A percentile compares a stretch with the other conserved stretches of the same genome.
Evolutionary conservation across 2,113 vertebrate genomes (phyloP).

Genomic region (Mirounga angustirostris): DNA sequence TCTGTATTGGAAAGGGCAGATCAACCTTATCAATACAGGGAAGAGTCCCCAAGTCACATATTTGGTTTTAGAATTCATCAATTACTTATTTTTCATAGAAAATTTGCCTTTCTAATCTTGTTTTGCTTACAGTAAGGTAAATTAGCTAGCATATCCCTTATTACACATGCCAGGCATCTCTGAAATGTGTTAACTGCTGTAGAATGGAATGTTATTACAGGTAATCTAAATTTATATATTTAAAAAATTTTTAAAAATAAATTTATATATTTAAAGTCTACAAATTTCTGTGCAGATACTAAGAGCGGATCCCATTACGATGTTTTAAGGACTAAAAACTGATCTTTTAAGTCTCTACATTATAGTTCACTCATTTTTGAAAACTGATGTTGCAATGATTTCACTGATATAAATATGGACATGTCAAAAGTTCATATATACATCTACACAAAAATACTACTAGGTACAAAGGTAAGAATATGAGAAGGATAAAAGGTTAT

Average conservation of each 20-base stretch:
- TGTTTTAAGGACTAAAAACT: slow-evolving; percentile 45
- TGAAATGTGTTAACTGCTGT: neutral
- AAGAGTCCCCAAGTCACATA: neutral
- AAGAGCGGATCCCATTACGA: neutral
- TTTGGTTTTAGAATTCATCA: slow-evolving; percentile 10
- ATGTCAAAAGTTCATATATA: neutral
- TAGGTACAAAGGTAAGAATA: neutral
- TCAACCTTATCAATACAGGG: neutral
- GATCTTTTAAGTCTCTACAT: slow-evolving; percentile 22
- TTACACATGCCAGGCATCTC: neutral
- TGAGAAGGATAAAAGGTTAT: neutral
- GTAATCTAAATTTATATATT: neutral
- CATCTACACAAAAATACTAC: neutral
- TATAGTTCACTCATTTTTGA: slow-evolving; percentile 29
- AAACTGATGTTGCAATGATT: slow-evolving; percentile 6
- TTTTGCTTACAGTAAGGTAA: slow-evolving; percentile 2
- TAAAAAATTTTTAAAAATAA: neutral
- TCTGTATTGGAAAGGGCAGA: neutral
- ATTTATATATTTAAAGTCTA: neutral
- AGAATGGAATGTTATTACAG: neutral
- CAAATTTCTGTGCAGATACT: slow-evolving; percentile 19
- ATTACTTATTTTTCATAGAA: slow-evolving; percentile 29
- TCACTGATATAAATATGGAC: slow-evolving; percentile 34
- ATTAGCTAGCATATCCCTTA: neutral
- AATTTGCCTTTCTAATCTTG: slow-evolving; percentile 14